Evolutionary conservation across 2,113 vertebrate genomes (phyloP), one percentile per base, ranked within the genome.

Genomic region (Xiphorhynchus elegans): DNA sequence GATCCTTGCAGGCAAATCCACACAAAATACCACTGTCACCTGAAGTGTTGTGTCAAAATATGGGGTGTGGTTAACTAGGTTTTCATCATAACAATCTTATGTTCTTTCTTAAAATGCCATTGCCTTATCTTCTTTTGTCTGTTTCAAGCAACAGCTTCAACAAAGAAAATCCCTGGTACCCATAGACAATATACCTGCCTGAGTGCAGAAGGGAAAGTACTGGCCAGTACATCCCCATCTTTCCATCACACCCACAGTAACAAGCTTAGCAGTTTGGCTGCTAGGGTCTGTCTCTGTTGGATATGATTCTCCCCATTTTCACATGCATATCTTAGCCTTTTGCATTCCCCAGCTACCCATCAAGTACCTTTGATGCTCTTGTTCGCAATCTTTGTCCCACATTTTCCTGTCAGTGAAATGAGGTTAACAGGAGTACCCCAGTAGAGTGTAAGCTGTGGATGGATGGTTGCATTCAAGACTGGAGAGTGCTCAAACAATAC

Each of bases 11-110:
- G 58, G 31, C 37, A 89, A 63, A 75, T 68, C 59, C 21, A 81
- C 21, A 81, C 42, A 50, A 67, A 80, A 25, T 33, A 35, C 9
- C 31, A 37, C 31, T 13, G 16, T 67, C 28, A 44, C 29, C 39
- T 35, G 44, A 42, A 83, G 40, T 26, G 29, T 47, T 13, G 3
- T 53, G 10, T 62, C 8, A 4, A 33, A 63, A 37, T 25, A 40
- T 0, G 0, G 19, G 50, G 17, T 16, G 24, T 37, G 7, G 28
- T 76, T 50, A 37, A 11, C 4, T 2, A 35, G 13, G 5, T 84
- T 78, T 95, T 87, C 26, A 67, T 72, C 11, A 44, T 28, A 74
- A 42, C 4, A 64, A 44, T 56, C 7, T 39, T 12, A 19, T 21
- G 10, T 44, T 87, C 35, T 64, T 72, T 13, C 21, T 7, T 73